Evolutionary conservation across 2,888 invertebrate species (phyloP), one percentile per base, ranked within the genome.

Genomic region (Uropetala carovei): DNA sequence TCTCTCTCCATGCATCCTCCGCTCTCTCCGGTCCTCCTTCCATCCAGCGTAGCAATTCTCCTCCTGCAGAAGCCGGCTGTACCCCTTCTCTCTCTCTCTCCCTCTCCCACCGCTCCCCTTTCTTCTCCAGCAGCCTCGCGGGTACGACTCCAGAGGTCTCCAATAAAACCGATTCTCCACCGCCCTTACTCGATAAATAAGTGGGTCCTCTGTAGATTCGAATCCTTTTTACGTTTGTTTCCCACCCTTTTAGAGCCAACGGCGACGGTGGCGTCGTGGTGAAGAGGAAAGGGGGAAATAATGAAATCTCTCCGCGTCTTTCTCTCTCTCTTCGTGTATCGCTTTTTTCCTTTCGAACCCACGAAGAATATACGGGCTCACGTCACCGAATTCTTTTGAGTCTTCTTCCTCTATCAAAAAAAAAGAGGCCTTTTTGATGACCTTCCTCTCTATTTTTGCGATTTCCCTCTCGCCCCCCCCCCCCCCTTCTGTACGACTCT

Each of bases 131-230:
- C 75, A 27, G 14, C 75, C 27, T 75, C 27, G 11, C 27, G 27
- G 75, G 75, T 43, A 83, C 83, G 83, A 16, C 56, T 56, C 89
- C 64, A 89, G 56, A 89, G 64, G 64, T 43, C 56, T 18, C 64
- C 89, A 89, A 89, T 64, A 68, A 89, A 89, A 89, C 89, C 89
- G 89, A 89, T 64, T 89, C 56, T 30, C 64, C 64, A 0, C 86
- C 60, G 16, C 57, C 57, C 58, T 56, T 57, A 64, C 89, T 89
- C 43, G 43, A 89, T 68, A 89, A 89, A 89, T 89, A 89, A 89
- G 43, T 64, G 18, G n/a, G 83, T 14, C 22, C 8, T 64, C 89
- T 43, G 18, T 27, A 27, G 75, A 27, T 75, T 89, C 56, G 14
- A 27, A 43, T 89, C 64, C 43, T n/a, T 89, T 13, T 85, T 57